A percentile compares a stretch with the other conserved stretches of the same genome.
Evolutionary conservation across 2,113 vertebrate genomes (phyloP).

Genomic region (Balaeniceps rex): DNA sequence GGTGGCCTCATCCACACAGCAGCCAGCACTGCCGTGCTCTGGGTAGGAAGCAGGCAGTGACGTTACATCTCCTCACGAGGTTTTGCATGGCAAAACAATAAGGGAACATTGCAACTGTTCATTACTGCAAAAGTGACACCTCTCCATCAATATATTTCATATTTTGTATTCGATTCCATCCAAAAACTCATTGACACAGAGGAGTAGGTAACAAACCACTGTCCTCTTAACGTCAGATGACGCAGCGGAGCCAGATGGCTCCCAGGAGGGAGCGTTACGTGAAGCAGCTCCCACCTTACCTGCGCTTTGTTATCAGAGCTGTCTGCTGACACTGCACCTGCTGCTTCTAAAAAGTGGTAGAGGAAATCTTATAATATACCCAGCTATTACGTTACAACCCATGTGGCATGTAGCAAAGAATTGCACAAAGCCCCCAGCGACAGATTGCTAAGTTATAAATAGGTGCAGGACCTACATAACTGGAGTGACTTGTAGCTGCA

Average conservation of each 20-base stretch:
- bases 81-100: not conserved
- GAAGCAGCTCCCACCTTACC: slow-evolving; percentile 15
- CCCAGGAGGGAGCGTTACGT: not conserved
- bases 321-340: slow-evolving; percentile 45
- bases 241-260: not conserved
- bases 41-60: not conserved
- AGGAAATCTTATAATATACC: slow-evolving; percentile 61
- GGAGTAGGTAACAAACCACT: not conserved
- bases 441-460: slow-evolving; percentile 66
- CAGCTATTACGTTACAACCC: slow-evolving; percentile 60
- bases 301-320: slow-evolving; percentile 13
- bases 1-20: not conserved
- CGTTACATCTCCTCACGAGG: not conserved
- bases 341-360: slow-evolving; percentile 26
- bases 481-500: slow-evolving; percentile 27
- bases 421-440: slow-evolving; percentile 50
- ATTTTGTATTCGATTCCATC: not conserved
- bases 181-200: not conserved
- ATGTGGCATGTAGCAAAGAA: slow-evolving; percentile 25
- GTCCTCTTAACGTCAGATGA: not conserved
- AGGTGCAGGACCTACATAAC: slow-evolving; percentile 53
- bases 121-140: not conserved
- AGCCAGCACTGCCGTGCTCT: not conserved
- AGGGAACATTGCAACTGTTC: not conserved
- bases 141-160: not conserved